Evolutionary conservation across 2,888 invertebrate genomes (phyloP), one percentile per base, ranked within the genome.

Genomic region (Apamea monoglypha): DNA sequence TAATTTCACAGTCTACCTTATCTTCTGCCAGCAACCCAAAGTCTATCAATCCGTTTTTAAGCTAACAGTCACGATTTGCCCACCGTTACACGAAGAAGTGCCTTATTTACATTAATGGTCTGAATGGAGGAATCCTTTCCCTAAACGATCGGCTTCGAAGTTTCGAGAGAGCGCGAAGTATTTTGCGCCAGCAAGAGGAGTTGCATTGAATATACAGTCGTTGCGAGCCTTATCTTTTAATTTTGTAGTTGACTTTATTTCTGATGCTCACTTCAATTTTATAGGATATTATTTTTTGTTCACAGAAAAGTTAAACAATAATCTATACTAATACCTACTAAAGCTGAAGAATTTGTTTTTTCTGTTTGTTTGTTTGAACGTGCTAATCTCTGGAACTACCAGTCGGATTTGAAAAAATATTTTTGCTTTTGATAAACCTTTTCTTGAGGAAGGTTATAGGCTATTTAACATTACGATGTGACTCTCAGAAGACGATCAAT

Each of bases 31-130:
- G 50, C 25, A 56, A 21, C 18, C n/a, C 16, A n/a, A 18, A 32
- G 47, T 66, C 74, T 44, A 47, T 63, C 40, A 84, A 85, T 74
- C n/a, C 56, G 63, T 50, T 84, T 71, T 2, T 21, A 74, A 64
- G 75, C 78, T 78, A 84, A 72, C 59, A 44, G 59, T 21, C 29
- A 16, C 47, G 64, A 81, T 75, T 74, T 74, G 67, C 74, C 67
- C 56, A 53, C 82, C 56, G 76, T 85, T 84, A 61, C 40, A 63
- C 53, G 70, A 67, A 70, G 69, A 73, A 77, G 69, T 59, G 59
- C 44, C 76, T 74, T 71, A 84, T 82, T 84, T 78, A 67, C 68
- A 74, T 76, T 66, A 82, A 71, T 63, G 44, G 66, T 21, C 4
- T 8, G 50, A 25, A 32, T n/a, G n/a, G 53, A 44, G 14, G 47